Evolutionary conservation across 2,888 invertebrate species (phyloP).

Genomic region (Phlogophora meticulosa): DNA sequence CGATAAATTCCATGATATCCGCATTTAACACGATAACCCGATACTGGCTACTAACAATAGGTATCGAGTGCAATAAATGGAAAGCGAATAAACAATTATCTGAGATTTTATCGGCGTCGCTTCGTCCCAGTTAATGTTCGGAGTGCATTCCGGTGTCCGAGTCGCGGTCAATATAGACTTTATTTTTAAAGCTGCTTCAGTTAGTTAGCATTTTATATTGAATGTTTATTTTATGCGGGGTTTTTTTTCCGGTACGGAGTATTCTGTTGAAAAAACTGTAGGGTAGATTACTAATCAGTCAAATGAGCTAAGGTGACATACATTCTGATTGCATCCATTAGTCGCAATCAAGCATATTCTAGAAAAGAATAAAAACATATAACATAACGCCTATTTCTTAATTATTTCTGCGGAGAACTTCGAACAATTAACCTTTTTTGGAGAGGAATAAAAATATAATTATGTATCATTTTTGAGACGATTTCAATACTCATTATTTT

Average conservation of each 20-base stretch:
- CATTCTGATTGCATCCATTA: too few species aligned
- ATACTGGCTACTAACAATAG: slow-evolving; percentile 8
- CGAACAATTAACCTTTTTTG: too few species aligned
- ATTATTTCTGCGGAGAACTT: too few species aligned
- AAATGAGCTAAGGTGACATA: too few species aligned
- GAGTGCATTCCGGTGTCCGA: slow-evolving; percentile 66
- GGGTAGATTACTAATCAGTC: background rate
- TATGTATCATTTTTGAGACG: too few species aligned
- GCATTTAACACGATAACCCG: slow-evolving; percentile 12
- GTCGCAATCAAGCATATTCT: too few species aligned
- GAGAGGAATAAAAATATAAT: too few species aligned
- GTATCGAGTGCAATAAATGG: slow-evolving; percentile 42
- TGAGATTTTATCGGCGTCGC: slow-evolving; percentile 38
- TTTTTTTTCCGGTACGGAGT: background rate
- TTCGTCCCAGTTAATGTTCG: slow-evolving; percentile 41
- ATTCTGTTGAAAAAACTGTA: background rate
- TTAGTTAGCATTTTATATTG: slow-evolving; percentile 37
- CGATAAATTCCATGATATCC: slow-evolving; percentile 38
- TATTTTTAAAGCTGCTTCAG: slow-evolving; percentile 51
- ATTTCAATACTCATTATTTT: too few species aligned
- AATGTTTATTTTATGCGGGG: slow-evolving; percentile 14
- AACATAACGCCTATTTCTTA: too few species aligned
- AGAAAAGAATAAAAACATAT: too few species aligned
- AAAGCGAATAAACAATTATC: slow-evolving; percentile 61
- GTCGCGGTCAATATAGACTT: slow-evolving; percentile 49